These are phyloP conservation scores for Cyanistes caeruleus DNA, from an alignment of 2,113 vertebrate genomes.

Conservation along the genomic window DNA sequence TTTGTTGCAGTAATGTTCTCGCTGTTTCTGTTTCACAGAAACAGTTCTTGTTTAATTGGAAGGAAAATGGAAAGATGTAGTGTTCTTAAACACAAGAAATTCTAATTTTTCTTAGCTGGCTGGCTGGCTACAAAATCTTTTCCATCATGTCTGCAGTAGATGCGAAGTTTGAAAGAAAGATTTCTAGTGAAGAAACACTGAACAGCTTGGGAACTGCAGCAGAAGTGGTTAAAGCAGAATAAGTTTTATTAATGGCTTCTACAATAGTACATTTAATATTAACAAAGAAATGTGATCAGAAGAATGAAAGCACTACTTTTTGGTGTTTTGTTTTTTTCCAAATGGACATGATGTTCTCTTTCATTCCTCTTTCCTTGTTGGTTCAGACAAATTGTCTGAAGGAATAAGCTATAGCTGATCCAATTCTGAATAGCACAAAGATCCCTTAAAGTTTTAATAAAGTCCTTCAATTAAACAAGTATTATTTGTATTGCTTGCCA, in stretches of 20 bases:
- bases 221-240: neutral
- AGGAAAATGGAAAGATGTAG: neutral
- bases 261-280: neutral
- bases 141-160: neutral
- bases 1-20: neutral
- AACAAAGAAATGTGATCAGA: neutral
- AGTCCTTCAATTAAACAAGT: neutral
- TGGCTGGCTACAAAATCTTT: neutral
- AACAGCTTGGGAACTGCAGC: neutral
- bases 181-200: neutral
- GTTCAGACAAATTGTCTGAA: neutral
- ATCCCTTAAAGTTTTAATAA: neutral
- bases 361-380: neutral
- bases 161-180: neutral
- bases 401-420: neutral
- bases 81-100: neutral
- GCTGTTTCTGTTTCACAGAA: neutral
- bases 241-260: neutral
- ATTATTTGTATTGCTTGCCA: neutral
- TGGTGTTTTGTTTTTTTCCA: neutral
- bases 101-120: neutral
- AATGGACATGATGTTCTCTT: neutral
- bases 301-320: neutral
- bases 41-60: neutral
- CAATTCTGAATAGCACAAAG: neutral